Conservation (phyloP, 2,888 invertebrate species). For the Ceramica pisi region DNA sequence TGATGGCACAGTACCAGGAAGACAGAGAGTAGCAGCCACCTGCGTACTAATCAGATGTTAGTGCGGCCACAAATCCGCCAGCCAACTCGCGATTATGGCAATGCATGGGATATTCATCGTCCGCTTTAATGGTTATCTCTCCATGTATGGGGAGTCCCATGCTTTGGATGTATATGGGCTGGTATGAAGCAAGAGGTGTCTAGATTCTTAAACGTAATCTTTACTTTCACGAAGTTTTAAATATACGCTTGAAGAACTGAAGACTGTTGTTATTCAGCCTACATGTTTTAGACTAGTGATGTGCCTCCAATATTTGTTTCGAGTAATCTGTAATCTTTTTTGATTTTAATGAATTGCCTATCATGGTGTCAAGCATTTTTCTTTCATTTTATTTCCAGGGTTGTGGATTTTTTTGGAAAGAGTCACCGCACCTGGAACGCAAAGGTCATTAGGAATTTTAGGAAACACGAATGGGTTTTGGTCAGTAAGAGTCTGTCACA, state of each 20-base stretch:
- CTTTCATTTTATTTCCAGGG: too few species aligned
- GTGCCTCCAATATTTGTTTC: background rate
- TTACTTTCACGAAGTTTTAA: background rate
- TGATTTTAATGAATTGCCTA: background rate
- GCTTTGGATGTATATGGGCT: slow-evolving; percentile 23
- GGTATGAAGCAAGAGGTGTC: slow-evolving; percentile 2
- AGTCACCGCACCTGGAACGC: too few species aligned
- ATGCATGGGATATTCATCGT: slow-evolving; percentile 31
- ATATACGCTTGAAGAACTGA: background rate
- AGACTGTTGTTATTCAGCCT: too few species aligned
- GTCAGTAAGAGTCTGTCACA: too few species aligned
- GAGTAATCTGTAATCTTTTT: background rate
- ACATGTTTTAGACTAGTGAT: background rate
- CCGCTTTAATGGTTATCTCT: slow-evolving; percentile 39
- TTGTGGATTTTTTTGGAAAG: too few species aligned
- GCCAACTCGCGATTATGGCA: slow-evolving; percentile 47
- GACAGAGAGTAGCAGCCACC: slow-evolving; percentile 19
- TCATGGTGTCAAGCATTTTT: background rate
- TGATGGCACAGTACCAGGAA: slow-evolving; percentile 54
- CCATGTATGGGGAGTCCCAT: slow-evolving; percentile 33
- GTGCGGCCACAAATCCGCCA: slow-evolving; percentile 41
- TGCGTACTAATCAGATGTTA: slow-evolving; percentile 60
- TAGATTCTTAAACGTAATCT: background rate
- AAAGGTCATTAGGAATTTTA: too few species aligned
- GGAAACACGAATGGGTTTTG: too few species aligned